Base-by-base conservation (phyloP, 2,113 vertebrate genomes). In the Menidia beryllina region DNA sequence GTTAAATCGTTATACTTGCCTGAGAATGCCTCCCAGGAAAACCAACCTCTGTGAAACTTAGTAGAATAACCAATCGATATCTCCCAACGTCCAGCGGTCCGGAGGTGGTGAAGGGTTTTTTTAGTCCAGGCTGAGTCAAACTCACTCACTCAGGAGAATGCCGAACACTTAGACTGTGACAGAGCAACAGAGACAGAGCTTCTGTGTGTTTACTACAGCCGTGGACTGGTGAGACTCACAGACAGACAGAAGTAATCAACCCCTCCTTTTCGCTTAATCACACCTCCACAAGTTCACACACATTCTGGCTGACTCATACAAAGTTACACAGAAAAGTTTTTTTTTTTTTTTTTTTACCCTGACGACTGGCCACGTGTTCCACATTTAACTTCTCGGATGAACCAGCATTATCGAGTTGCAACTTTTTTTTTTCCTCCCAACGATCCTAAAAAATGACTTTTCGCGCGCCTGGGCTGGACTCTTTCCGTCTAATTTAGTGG, bases 251-350 rank as follows among this genome's bases (percentile, higher is more conserved):
- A 63, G 72, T 54, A 70, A 47, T 39, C 19, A 56, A 63, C 74
- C 77, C 67, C 83, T 73, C 88, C 83, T 36, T 61, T 49, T 41
- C 13, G 17, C 50, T 54, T 57, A 23, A 70, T 75, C 86, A 76
- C 84, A 83, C 72, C 51, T 79, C 66, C 75, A 69, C 87, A 73
- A 26, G 61, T 74, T 79, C 75, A 19, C 72, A 79, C 84, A 77
- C 55, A 84, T 82, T 79, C 70, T 51, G 63, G 57, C 86, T 88
- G 88, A 86, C 77, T 90, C 86, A 90, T 57, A 45, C 26, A n/a
- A 75, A 76, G 52, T 78, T 66, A 24, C 59, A 72, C 52, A 62
- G 69, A 82, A 79, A 78, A 13, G 8, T 7, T 10, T 24, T 24
- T 50, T 19, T 5, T 19, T 10, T 48, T 61, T 27, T 11, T 3